A percentile compares a stretch with the other conserved stretches of the same genome.
These are phyloP conservation scores for Cabera pusaria DNA, from an alignment of 2,888 invertebrate genomes.

Conservation along the genomic window DNA sequence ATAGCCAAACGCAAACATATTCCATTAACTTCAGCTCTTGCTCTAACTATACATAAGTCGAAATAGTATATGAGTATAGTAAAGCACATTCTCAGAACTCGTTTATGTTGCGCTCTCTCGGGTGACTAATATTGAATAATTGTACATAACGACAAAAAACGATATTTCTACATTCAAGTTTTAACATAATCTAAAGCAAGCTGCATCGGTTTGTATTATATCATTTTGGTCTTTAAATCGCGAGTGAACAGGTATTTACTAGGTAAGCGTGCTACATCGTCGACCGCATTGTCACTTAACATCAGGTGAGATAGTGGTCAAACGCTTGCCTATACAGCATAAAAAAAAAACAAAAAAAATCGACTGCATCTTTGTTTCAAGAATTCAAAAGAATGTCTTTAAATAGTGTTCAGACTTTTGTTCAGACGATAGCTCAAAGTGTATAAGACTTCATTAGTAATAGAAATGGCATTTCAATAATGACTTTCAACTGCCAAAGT, in stretches of 20 bases:
- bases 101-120: slow-evolving; percentile 24
- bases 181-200: slow-evolving; percentile 16
- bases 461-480: slow-evolving; percentile 28
- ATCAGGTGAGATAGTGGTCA: too few relatives aligned
- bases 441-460: slow-evolving; percentile 27
- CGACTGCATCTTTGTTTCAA: slow-evolving; percentile 18
- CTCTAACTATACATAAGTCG: slow-evolving; percentile 22
- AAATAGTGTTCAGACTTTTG: too few relatives aligned
- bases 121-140: slow-evolving; percentile 23
- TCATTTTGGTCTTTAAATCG: too few relatives aligned
- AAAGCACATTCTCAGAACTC: slow-evolving; percentile 14
- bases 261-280: too few relatives aligned
- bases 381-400: slow-evolving; percentile 31
- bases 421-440: slow-evolving; percentile 29
- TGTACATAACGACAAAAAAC: slow-evolving; percentile 19
- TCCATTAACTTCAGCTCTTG: slow-evolving; percentile 19
- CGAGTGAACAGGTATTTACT: too few relatives aligned
- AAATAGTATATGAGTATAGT: slow-evolving; percentile 19
- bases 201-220: too few relatives aligned
- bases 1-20: slow-evolving; percentile 21
- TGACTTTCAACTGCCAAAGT: slow-evolving; percentile 28
- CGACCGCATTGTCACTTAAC: too few relatives aligned
- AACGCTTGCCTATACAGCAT: too few relatives aligned
- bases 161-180: slow-evolving; percentile 17
- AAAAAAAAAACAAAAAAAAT: too few relatives aligned